phyloP scores from a whole-genome alignment of 2,888 invertebrate species.

The Macrosoma leucophasiata region DNA sequence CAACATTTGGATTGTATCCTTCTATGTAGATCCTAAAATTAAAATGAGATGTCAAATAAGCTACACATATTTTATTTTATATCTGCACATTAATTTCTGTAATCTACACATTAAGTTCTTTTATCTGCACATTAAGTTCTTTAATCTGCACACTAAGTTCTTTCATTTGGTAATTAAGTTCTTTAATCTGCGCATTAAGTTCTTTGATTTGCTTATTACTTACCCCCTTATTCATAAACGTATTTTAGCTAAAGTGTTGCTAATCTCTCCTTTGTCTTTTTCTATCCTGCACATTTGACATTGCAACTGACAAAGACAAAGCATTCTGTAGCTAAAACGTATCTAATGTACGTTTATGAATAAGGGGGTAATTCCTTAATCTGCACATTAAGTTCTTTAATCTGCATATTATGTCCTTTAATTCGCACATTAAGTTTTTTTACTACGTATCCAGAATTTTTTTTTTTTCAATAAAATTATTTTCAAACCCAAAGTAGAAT shows the following conservation, averaged over 20 bases:
- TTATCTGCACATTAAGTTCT: not conserved
- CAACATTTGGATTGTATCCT: conserved; percentile 82
- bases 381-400: not conserved
- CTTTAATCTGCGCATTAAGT: no score
- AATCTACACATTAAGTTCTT: not conserved
- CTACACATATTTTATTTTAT: not conserved
- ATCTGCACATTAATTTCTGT: not conserved
- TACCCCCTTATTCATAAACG: no score
- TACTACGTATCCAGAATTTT: not conserved
- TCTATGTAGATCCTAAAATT: conserved; percentile 79
- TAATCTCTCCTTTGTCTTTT: no score
- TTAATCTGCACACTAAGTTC: not conserved
- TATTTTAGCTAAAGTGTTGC: no score
- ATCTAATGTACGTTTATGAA: no score
- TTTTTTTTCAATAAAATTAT: not conserved
- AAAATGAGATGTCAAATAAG: not conserved
- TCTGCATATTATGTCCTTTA: not conserved
- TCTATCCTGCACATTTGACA: no score
- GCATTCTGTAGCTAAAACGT: no score
- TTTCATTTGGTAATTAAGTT: no score
- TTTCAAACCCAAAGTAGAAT: not conserved
- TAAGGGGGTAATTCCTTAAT: no score
- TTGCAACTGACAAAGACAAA: no score
- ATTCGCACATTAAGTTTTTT: no score
- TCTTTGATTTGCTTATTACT: no score